phyloP scores from a whole-genome alignment of 2,797 vertebrate species.

The Schizopygopsis pylzovi region DNA sequence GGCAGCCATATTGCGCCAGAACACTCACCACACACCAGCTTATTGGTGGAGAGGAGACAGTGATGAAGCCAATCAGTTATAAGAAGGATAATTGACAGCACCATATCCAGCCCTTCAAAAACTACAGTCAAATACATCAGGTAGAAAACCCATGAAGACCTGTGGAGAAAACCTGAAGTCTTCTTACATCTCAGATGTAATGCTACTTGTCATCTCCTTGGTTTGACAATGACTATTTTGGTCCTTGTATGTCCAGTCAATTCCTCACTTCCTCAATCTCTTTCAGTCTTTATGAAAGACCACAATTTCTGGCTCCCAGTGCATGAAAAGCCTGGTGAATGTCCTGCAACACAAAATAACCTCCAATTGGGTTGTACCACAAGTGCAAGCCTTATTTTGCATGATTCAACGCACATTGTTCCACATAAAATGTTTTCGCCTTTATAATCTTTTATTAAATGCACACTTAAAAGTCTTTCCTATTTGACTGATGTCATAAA shows the following conservation, averaged over 20 bases:
- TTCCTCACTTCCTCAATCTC: not conserved
- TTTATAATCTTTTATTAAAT: not conserved
- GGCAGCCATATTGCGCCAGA: no score
- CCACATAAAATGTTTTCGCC: not conserved
- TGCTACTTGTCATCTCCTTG: conserved; percentile 22
- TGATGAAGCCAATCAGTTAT: no score
- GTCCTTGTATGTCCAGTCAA: not conserved
- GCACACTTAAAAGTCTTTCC: not conserved
- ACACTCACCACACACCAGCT: no score
- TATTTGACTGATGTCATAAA: not conserved
- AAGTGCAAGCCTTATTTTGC: not conserved
- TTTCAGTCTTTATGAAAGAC: conserved; percentile 11
- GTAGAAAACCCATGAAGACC: not conserved
- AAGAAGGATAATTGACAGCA: not conserved
- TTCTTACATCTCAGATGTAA: conserved; percentile 11
- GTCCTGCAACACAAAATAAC: not conserved
- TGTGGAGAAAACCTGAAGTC: not conserved
- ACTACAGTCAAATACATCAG: not conserved
- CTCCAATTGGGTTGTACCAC: not conserved
- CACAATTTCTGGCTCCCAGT: not conserved
- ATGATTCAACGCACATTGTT: not conserved
- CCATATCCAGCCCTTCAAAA: not conserved
- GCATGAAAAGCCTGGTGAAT: not conserved
- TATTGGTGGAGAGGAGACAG: no score
- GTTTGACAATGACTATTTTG: not conserved